Evolutionary conservation across 1,140 invertebrate species (phyloP).

Genomic region (Calycopis cecrops): DNA sequence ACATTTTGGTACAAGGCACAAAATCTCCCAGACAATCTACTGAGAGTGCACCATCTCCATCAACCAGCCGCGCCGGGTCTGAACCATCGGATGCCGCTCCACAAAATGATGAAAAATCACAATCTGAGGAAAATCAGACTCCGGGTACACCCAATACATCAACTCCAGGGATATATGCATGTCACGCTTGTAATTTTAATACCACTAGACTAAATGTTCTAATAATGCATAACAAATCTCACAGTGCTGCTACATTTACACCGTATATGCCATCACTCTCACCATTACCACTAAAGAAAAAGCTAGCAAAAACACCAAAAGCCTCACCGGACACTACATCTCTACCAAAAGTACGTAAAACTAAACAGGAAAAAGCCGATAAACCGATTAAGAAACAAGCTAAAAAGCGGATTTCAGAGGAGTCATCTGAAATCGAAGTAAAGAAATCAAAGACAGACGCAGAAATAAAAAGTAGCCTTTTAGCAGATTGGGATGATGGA

Average conservation of each 20-base stretch:
- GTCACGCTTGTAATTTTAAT: slow-evolving; percentile 79
- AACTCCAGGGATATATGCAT: slow-evolving; percentile 75
- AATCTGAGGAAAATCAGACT: slow-evolving; percentile 18
- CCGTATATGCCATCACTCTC: slow-evolving; percentile 66
- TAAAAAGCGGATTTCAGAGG: slow-evolving; percentile 46
- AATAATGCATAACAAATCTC: slow-evolving; percentile 81
- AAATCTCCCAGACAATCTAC: slow-evolving; percentile 33
- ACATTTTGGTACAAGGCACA: slow-evolving; percentile 75
- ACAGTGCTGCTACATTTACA: slow-evolving; percentile 63
- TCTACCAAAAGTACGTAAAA: slow-evolving; percentile 44
- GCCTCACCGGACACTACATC: slow-evolving; percentile 42
- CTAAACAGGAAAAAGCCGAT: slow-evolving; percentile 46
- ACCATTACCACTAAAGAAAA: slow-evolving; percentile 59
- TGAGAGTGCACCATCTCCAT: slow-evolving; percentile 41
- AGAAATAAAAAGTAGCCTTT: slow-evolving; percentile 71
- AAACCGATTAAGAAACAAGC: slow-evolving; percentile 37
- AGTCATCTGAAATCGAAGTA: slow-evolving; percentile 31
- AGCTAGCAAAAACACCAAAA: slow-evolving; percentile 35
- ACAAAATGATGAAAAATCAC: slow-evolving; percentile 29
- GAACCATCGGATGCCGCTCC: slow-evolving; percentile 25
- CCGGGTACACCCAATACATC: slow-evolving; percentile 39
- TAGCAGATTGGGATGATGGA: slow-evolving; percentile 72
- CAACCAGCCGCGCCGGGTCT: slow-evolving; percentile 44
- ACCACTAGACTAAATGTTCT: slow-evolving; percentile 81
- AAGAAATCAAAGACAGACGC: slow-evolving; percentile 67